Percentiles rank a stretch among this genome's conserved stretches.
phyloP scores from a whole-genome alignment of 2,888 invertebrate species.

The Steinernema hermaphroditum region DNA sequence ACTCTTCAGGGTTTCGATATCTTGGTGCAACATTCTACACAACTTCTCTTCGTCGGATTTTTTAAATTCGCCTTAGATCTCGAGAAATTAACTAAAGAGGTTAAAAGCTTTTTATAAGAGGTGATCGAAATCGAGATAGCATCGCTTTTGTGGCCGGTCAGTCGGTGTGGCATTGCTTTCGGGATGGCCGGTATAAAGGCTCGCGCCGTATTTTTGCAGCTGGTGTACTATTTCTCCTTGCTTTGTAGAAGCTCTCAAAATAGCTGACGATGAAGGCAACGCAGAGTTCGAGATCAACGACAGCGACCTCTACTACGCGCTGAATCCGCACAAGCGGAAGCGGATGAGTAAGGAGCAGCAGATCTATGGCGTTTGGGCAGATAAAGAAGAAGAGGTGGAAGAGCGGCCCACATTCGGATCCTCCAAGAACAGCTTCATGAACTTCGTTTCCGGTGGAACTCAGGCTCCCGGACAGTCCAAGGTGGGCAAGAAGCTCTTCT shows the following conservation, averaged over 20 bases:
- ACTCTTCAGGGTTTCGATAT: too few relatives aligned
- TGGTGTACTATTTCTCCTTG: background rate
- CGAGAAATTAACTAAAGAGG: too few relatives aligned
- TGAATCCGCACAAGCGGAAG: conserved; percentile 73
- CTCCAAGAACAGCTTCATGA: conserved; percentile 73
- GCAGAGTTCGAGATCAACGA: conserved; percentile 93
- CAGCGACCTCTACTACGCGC: conserved; percentile 88
- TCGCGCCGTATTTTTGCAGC: too few relatives aligned
- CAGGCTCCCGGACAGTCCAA: conserved; percentile 61
- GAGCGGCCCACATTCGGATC: conserved; percentile 55
- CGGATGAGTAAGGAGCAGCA: conserved; percentile 59
- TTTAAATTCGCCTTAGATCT: too few relatives aligned
- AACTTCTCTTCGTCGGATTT: too few relatives aligned
- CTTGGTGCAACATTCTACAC: too few relatives aligned
- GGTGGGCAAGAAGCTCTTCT: conserved; percentile 35
- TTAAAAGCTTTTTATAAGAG: too few relatives aligned
- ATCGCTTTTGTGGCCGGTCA: too few relatives aligned
- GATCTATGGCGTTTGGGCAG: conserved; percentile 79
- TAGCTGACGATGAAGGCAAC: conserved; percentile 77
- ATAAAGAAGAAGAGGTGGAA: conserved; percentile 71
- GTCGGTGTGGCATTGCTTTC: too few relatives aligned
- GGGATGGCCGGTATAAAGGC: too few relatives aligned
- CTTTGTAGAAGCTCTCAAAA: background rate
- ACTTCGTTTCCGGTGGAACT: conserved; percentile 84
- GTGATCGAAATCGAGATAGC: too few relatives aligned